Conservation (phyloP, 2,888 invertebrate genomes). For the Pyrrhosoma nymphula region DNA sequence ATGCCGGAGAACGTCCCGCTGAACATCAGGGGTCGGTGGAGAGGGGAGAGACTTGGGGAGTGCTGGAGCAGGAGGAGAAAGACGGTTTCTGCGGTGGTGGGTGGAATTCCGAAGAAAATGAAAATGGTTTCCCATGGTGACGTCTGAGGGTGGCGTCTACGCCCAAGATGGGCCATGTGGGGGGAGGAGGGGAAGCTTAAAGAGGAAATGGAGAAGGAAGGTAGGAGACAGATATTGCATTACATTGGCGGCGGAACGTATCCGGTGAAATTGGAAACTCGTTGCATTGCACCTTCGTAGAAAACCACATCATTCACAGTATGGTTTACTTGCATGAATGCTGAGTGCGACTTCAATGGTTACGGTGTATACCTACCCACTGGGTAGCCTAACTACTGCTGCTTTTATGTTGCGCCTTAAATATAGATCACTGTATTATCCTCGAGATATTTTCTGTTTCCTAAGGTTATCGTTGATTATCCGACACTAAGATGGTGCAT, state of each 20-base stretch:
- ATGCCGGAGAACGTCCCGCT: neutral
- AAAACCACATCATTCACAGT: too few relatives aligned
- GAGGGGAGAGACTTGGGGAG: neutral
- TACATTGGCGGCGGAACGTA: neutral
- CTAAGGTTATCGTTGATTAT: too few relatives aligned
- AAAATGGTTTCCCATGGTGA: slow-evolving; percentile 35
- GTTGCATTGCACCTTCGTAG: too few relatives aligned
- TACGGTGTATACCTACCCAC: too few relatives aligned
- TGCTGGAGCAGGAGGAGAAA: neutral
- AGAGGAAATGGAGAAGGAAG: neutral
- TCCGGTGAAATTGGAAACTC: too few relatives aligned
- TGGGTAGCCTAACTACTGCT: too few relatives aligned
- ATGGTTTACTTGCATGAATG: too few relatives aligned
- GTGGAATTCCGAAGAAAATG: slow-evolving; percentile 63
- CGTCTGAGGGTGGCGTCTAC: neutral
- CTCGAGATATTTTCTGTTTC: too few relatives aligned
- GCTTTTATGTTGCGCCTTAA: too few relatives aligned
- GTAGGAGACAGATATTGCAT: neutral
- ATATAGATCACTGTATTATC: too few relatives aligned
- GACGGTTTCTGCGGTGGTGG: slow-evolving; percentile 53
- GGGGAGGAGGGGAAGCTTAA: neutral
- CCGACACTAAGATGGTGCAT: too few relatives aligned
- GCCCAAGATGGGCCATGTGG: neutral
- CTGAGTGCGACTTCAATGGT: too few relatives aligned
- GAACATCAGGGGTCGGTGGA: neutral